These are phyloP conservation scores for Xiphophorus maculatus DNA, from an alignment of 2,113 vertebrate species.

Conservation along the genomic window DNA sequence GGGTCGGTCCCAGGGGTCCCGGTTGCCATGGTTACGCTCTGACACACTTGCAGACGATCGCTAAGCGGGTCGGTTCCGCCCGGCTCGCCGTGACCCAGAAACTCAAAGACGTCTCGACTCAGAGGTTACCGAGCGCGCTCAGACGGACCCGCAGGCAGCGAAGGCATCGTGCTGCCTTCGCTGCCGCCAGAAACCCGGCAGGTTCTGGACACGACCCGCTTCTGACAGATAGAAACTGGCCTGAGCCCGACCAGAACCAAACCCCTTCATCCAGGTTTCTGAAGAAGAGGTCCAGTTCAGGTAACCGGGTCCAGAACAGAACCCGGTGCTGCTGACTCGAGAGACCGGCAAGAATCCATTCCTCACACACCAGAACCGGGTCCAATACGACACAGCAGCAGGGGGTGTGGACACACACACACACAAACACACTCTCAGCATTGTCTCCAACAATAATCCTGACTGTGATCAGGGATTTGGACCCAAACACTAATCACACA, in stretches of 20 bases:
- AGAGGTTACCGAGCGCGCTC: neutral
- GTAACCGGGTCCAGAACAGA: neutral
- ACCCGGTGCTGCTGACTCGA: neutral
- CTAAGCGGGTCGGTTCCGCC: conserved; percentile 28
- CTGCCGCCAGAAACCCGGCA: neutral
- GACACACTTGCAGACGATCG: conserved; percentile 68
- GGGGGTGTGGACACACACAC: too few species aligned
- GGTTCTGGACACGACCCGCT: neutral
- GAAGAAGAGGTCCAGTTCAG: neutral
- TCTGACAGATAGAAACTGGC: neutral
- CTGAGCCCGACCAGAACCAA: too few species aligned
- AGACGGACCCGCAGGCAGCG: neutral
- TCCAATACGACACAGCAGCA: too few species aligned
- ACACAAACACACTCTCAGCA: too few species aligned
- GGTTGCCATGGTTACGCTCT: conserved; percentile 56
- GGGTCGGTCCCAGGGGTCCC: conserved; percentile 35
- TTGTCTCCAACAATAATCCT: conserved; percentile 18
- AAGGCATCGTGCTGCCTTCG: conserved; percentile 28
- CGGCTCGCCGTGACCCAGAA: conserved; percentile 58
- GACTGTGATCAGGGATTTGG: conserved; percentile 62
- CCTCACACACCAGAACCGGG: neutral
- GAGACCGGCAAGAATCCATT: conserved; percentile 13
- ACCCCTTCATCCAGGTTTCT: neutral
- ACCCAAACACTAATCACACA: conserved; percentile 47
- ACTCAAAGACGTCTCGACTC: conserved; percentile 40